Evolutionary conservation across 2,888 invertebrate genomes (phyloP).

Genomic region (Sesia bembeciformis): DNA sequence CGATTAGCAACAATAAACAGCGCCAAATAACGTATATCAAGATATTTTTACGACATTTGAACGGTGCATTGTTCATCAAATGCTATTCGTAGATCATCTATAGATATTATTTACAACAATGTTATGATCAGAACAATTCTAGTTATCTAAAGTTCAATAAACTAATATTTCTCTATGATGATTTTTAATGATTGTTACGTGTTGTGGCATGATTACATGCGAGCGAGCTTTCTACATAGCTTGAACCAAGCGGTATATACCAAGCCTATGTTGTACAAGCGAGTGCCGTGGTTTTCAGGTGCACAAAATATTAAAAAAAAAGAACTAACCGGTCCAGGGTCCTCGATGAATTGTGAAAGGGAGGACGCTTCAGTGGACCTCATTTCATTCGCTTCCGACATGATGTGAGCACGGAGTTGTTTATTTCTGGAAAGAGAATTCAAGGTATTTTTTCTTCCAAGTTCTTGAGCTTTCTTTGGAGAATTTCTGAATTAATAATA

Average conservation of each 20-base stretch:
- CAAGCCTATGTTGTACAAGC: conserved; percentile 34
- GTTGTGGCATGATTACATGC: conserved; percentile 25
- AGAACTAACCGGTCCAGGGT: conserved; percentile 59
- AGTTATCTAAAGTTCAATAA: too few species aligned
- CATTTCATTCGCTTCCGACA: conserved; percentile 79
- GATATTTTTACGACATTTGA: too few species aligned
- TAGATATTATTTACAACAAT: too few species aligned
- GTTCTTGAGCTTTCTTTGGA: too few species aligned
- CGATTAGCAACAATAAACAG: too few species aligned
- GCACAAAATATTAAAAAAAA: conserved; percentile 4
- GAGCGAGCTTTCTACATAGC: conserved; percentile 21
- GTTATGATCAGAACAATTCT: too few species aligned
- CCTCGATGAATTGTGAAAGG: conserved; percentile 70
- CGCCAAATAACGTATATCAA: too few species aligned
- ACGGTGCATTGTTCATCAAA: too few species aligned
- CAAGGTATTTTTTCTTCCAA: neutral
- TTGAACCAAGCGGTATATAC: conserved; percentile 13
- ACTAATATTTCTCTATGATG: too few species aligned
- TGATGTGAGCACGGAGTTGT: conserved; percentile 82
- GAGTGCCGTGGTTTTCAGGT: conserved; percentile 17
- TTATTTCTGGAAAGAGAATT: conserved; percentile 73
- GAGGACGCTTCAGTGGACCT: conserved; percentile 67
- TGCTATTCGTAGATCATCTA: too few species aligned
- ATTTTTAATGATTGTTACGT: conserved; percentile 9
- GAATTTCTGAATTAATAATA: too few species aligned